Evolutionary conservation across 2,888 invertebrate genomes (phyloP).

Genomic region (Acronicta aceris): DNA sequence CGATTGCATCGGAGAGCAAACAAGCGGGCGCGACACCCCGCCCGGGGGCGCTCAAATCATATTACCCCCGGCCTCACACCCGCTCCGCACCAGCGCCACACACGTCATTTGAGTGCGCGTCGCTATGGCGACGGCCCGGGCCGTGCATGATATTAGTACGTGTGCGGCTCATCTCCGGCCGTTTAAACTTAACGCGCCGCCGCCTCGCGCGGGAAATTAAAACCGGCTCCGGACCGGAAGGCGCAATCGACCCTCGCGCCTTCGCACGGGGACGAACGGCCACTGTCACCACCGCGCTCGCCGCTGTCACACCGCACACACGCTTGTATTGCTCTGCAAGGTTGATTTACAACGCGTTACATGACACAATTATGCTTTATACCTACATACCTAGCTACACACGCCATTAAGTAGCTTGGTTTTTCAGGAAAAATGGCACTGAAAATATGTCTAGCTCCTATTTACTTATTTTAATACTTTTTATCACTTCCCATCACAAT

Average conservation of each 20-base stretch:
- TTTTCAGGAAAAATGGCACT: background rate
- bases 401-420: background rate
- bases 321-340: constrained; percentile 22
- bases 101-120: constrained; percentile 92
- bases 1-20: constrained; percentile 90
- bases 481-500: too few species aligned
- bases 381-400: background rate
- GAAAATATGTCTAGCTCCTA: background rate
- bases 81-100: constrained; percentile 81
- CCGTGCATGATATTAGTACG: constrained; percentile 88
- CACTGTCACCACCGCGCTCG: constrained; percentile 45
- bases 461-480: too few species aligned
- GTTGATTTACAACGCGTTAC: constrained; percentile 25
- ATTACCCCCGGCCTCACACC: constrained; percentile 87
- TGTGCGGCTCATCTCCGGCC: constrained; percentile 87
- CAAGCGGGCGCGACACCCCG: constrained; percentile 85
- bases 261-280: constrained; percentile 53
- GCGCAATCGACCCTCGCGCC: constrained; percentile 75
- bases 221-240: constrained; percentile 86
- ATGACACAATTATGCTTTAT: constrained; percentile 3
- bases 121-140: constrained; percentile 92
- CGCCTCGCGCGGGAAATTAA: constrained; percentile 86
- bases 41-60: constrained; percentile 86
- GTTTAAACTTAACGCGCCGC: constrained; percentile 85
- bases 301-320: constrained; percentile 36